Conservation (phyloP, 2,113 vertebrate species). For the Mormyrus lacerda region DNA sequence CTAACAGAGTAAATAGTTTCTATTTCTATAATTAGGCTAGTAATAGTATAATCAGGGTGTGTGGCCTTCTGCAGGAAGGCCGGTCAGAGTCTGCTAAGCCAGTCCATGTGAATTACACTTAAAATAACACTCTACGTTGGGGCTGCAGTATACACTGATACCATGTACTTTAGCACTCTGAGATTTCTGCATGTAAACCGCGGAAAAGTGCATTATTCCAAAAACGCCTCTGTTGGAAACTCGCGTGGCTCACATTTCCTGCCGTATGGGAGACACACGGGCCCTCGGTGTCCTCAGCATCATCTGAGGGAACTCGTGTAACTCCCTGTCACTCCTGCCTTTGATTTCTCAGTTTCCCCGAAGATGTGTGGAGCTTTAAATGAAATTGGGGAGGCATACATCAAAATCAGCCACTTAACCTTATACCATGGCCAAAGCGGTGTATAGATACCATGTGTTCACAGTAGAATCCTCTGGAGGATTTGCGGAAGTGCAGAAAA, state of each 20-base stretch:
- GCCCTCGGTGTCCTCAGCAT: neutral
- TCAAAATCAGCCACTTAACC: slow-evolving; percentile 39
- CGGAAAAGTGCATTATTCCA: neutral
- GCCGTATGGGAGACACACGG: neutral
- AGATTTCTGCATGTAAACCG: neutral
- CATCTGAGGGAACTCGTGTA: neutral
- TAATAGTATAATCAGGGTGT: neutral
- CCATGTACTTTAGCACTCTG: neutral
- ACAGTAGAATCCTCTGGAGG: slow-evolving; percentile 28
- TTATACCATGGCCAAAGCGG: slow-evolving; percentile 25
- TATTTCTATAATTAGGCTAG: neutral
- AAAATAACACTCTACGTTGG: neutral
- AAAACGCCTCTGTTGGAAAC: neutral
- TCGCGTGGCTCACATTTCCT: neutral
- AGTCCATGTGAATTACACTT: neutral
- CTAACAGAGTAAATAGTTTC: neutral
- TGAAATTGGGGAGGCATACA: slow-evolving; percentile 8
- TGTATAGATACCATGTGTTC: slow-evolving; percentile 41
- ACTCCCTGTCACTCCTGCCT: neutral
- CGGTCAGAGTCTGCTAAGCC: neutral
- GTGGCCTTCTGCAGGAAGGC: neutral
- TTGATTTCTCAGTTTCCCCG: slow-evolving; percentile 3
- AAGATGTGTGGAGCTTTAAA: slow-evolving; percentile 5
- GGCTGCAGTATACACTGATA: neutral
- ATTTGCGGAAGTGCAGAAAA: slow-evolving; percentile 12